Percentiles rank a stretch among this genome's conserved stretches.
phyloP scores from a whole-genome alignment of 2,797 vertebrate species.

The Rhodeus uyekii region DNA sequence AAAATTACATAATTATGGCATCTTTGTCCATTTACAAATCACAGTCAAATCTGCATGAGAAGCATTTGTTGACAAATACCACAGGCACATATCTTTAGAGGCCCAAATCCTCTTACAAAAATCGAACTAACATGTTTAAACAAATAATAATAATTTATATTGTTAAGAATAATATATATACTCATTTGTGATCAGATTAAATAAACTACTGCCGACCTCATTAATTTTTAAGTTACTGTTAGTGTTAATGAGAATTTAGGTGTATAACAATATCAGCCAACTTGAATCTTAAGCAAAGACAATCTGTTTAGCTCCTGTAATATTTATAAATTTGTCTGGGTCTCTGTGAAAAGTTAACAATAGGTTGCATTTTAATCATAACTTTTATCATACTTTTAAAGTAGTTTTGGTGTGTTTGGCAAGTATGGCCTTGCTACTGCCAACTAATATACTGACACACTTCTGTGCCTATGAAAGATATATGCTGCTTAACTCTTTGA shows the following conservation, averaged over 20 bases:
- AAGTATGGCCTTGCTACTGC: background rate
- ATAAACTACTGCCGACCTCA: background rate
- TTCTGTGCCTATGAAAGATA: background rate
- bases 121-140: slow-evolving; percentile 1
- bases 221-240: background rate
- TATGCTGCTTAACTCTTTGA: too few relatives aligned
- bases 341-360: background rate
- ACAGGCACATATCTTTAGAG: background rate
- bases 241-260: background rate
- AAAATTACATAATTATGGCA: background rate
- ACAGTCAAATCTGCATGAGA: background rate
- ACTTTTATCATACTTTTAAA: background rate
- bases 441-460: background rate
- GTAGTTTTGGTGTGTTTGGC: background rate
- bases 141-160: background rate
- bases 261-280: background rate
- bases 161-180: background rate
- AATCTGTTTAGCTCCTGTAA: background rate
- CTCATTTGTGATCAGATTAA: background rate
- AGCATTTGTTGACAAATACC: background rate
- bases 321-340: background rate
- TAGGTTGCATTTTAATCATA: background rate
- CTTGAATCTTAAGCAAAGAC: background rate
- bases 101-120: background rate
- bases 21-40: background rate